These are phyloP conservation scores for Pseudochirops corinnae DNA, from an alignment of 2,797 vertebrate genomes.

Conservation along the genomic window DNA sequence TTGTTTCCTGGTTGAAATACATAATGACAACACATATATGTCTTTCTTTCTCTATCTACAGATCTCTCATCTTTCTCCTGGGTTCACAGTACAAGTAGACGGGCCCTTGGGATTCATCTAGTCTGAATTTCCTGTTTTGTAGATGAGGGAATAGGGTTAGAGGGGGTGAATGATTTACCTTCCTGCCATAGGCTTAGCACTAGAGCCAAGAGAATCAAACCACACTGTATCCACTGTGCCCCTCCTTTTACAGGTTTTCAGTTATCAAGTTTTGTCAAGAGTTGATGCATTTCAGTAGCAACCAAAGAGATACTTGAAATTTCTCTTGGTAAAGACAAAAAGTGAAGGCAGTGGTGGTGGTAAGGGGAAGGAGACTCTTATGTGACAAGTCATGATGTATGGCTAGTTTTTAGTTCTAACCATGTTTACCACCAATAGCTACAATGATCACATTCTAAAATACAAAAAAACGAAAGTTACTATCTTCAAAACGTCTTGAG, in stretches of 20 bases:
- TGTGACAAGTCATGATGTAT: not conserved
- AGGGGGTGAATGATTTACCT: not conserved
- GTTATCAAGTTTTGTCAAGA: not conserved
- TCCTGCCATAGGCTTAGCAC: not conserved
- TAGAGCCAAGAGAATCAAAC: not conserved
- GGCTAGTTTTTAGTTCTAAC: not conserved
- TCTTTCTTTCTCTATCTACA: not conserved
- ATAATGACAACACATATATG: not conserved
- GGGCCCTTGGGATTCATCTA: not conserved
- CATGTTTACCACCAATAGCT: not conserved
- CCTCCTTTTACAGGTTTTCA: not conserved
- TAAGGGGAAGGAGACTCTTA: not conserved
- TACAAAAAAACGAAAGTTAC: slow-evolving; percentile 1
- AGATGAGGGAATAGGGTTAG: not conserved
- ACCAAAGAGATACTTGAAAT: not conserved
- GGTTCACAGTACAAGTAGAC: not conserved
- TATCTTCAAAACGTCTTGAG: slow-evolving; percentile 5
- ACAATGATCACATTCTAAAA: not conserved
- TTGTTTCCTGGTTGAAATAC: not conserved
- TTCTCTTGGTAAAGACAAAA: not conserved
- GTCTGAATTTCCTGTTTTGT: not conserved
- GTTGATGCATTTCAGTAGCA: not conserved
- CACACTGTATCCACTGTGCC: not conserved
- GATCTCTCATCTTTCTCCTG: not conserved
- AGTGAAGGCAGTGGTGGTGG: not conserved